These are phyloP conservation scores for Plutella xylostella DNA, from an alignment of 2,888 invertebrate species.

Conservation along the genomic window DNA sequence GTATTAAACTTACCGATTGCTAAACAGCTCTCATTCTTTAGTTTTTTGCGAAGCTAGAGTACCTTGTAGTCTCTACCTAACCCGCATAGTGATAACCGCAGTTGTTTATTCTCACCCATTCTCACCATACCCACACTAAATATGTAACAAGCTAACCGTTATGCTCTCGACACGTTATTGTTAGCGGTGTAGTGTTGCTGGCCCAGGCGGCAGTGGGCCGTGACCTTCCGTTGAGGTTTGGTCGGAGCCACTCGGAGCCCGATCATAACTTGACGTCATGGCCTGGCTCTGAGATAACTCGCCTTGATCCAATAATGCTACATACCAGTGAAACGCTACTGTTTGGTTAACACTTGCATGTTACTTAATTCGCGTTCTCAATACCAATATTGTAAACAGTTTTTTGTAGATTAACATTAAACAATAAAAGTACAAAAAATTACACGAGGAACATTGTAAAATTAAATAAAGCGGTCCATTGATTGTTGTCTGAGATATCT, in stretches of 20 bases:
- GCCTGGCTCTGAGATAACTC: constrained; percentile 38
- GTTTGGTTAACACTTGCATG: not conserved
- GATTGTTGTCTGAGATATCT: not conserved
- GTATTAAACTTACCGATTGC: too few relatives aligned
- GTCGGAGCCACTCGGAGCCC: constrained; percentile 15
- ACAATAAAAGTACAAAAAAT: not conserved
- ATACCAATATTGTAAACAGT: too few relatives aligned
- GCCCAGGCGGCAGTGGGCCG: constrained; percentile 27
- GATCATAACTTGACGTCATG: constrained; percentile 42
- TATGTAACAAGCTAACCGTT: constrained; percentile 29
- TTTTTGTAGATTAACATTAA: not conserved
- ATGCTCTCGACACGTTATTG: constrained; percentile 19
- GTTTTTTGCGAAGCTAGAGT: not conserved
- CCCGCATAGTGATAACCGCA: too few relatives aligned
- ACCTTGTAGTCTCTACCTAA: too few relatives aligned
- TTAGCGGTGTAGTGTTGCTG: constrained; percentile 17
- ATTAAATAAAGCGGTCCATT: constrained; percentile 1
- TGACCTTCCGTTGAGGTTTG: constrained; percentile 45
- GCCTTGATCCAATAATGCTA: constrained; percentile 42
- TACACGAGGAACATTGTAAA: not conserved
- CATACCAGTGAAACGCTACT: constrained; percentile 12
- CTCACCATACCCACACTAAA: constrained; percentile 32
- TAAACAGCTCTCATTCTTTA: too few relatives aligned
- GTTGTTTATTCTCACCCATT: too few relatives aligned
- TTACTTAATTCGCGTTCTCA: not conserved